Percentiles rank a stretch among this genome's conserved stretches.
phyloP scores from a whole-genome alignment of 2,888 invertebrate species.

The Aporophyla nigra region DNA sequence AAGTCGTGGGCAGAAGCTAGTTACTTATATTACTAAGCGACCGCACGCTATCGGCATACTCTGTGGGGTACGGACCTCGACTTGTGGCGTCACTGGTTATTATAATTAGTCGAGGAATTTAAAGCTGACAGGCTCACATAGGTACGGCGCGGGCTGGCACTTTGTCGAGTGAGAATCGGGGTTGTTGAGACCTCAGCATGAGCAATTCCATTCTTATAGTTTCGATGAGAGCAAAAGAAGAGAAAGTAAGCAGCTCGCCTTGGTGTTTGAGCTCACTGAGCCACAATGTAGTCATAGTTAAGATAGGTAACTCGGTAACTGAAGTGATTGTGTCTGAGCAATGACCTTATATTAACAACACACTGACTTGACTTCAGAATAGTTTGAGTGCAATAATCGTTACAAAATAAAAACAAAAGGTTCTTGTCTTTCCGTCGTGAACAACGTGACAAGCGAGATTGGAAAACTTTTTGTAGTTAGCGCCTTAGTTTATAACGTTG shows the following conservation, averaged over 20 bases:
- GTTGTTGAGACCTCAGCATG: neutral
- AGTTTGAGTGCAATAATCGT: neutral
- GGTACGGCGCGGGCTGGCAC: no score
- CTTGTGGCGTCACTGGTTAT: no score
- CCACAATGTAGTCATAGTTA: neutral
- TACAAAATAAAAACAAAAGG: neutral
- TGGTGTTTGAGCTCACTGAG: neutral
- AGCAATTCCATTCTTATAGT: neutral
- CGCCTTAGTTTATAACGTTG: conserved; percentile 23
- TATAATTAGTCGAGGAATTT: no score
- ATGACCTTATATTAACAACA: neutral
- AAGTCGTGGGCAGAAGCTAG: no score
- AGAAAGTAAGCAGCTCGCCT: neutral
- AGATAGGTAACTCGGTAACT: neutral
- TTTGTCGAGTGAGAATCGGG: no score
- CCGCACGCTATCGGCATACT: no score
- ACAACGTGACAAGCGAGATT: no score
- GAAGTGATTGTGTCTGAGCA: neutral
- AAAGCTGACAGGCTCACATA: no score
- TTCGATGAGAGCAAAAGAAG: neutral
- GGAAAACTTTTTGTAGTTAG: neutral
- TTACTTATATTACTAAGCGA: no score
- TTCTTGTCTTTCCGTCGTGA: neutral
- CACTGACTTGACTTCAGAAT: neutral
- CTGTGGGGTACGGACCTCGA: no score